Conservation (phyloP, 1,140 invertebrate genomes). For the Drosophila ercepeae region DNA sequence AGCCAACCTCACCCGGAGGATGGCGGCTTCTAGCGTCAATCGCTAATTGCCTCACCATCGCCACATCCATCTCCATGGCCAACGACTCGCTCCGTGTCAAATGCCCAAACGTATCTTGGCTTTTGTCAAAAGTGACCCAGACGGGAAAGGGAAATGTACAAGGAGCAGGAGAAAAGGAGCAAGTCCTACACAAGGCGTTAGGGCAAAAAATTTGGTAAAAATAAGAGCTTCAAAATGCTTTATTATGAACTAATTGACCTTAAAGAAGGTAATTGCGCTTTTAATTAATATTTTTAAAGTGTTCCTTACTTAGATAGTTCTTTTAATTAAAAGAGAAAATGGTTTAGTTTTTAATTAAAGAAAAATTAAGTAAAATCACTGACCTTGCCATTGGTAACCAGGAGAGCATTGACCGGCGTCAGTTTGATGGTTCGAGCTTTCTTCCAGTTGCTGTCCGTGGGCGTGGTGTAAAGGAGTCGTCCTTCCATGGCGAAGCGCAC, state of each 20-base stretch:
- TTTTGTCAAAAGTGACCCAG: slow-evolving; percentile 60
- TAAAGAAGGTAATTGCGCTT: not conserved
- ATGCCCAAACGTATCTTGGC: slow-evolving; percentile 49
- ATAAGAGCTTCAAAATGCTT: not conserved
- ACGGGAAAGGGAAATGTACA: not conserved
- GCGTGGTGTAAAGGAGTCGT: slow-evolving; percentile 92
- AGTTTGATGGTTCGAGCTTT: slow-evolving; percentile 94
- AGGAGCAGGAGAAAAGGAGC: not conserved
- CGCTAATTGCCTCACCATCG: slow-evolving; percentile 67
- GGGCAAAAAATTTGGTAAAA: not conserved
- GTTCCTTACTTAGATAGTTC: too few species aligned
- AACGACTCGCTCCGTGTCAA: slow-evolving; percentile 59
- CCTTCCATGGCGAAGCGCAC: slow-evolving; percentile 94
- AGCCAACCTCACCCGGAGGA: slow-evolving; percentile 10
- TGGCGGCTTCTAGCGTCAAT: slow-evolving; percentile 50
- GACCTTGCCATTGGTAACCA: slow-evolving; percentile 94
- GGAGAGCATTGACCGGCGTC: slow-evolving; percentile 92
- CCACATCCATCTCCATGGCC: slow-evolving; percentile 16
- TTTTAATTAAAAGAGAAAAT: too few species aligned
- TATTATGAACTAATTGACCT: not conserved
- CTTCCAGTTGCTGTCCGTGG: slow-evolving; percentile 95
- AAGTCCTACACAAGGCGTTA: slow-evolving; percentile 5
- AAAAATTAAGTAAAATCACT: slow-evolving; percentile 26
- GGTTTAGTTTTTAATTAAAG: too few species aligned
- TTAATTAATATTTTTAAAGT: not conserved